These are phyloP conservation scores for Drosophila dunni DNA, from an alignment of 1,140 invertebrate genomes.

Conservation along the genomic window DNA sequence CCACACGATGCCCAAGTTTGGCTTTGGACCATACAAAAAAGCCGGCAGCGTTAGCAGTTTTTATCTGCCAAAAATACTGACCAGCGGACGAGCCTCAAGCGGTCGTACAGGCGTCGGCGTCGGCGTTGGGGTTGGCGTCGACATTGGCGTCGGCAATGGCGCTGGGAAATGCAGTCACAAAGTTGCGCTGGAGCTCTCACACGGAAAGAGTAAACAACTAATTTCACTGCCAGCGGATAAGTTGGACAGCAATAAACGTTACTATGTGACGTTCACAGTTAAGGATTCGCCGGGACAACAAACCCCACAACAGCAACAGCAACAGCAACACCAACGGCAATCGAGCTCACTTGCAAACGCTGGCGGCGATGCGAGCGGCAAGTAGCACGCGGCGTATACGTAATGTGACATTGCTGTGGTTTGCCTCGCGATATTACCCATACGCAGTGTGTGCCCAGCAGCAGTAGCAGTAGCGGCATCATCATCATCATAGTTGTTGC, in stretches of 20 bases:
- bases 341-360: constrained; percentile 30
- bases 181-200: constrained; percentile 91
- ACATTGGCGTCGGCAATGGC: constrained; percentile 17
- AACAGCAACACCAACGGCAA: constrained; percentile 30
- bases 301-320: constrained; percentile 44
- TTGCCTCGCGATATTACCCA: constrained; percentile 27
- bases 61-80: constrained; percentile 84
- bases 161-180: constrained; percentile 76
- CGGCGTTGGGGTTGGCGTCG: constrained; percentile 28
- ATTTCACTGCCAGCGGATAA: constrained; percentile 93
- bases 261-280: constrained; percentile 95
- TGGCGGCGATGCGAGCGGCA: constrained; percentile 53
- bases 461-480: constrained; percentile 20
- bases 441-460: constrained; percentile 44
- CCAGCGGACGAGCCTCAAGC: constrained; percentile 65
- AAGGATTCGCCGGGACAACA: constrained; percentile 86
- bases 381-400: constrained; percentile 64
- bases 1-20: constrained; percentile 90
- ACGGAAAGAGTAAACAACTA: constrained; percentile 92
- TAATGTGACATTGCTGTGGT: constrained; percentile 50
- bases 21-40: constrained; percentile 84
- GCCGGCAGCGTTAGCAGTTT: constrained; percentile 84
- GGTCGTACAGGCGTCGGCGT: constrained; percentile 27
- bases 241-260: constrained; percentile 94
- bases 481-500: constrained; percentile 19